A percentile compares a stretch with the other conserved stretches of the same genome.
Evolutionary conservation across 2,797 vertebrate species (phyloP).

Genomic region (Nyctalus aviator): DNA sequence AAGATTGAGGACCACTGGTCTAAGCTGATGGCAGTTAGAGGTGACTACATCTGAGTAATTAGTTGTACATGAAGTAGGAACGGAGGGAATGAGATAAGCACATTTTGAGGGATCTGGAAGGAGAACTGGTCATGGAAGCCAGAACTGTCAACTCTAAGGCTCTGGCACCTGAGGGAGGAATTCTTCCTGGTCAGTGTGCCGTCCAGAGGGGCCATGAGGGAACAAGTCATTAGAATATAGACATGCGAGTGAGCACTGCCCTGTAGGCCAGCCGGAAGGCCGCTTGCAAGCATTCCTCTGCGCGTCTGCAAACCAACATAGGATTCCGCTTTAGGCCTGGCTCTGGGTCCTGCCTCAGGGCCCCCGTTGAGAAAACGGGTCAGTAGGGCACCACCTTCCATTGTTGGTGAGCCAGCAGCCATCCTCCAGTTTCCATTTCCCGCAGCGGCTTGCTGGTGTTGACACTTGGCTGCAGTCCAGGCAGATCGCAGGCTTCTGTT

Average conservation of each 20-base stretch:
- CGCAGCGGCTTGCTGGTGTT: neutral
- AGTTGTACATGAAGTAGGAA: neutral
- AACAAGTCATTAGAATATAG: conserved; percentile 7
- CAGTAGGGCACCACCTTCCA: neutral
- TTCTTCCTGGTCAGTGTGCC: neutral
- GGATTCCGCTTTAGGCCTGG: neutral
- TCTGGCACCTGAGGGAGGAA: neutral
- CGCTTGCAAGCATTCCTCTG: neutral
- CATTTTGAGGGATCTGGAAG: neutral
- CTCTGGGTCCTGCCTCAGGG: neutral
- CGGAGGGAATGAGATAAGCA: neutral
- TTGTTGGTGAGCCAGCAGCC: neutral
- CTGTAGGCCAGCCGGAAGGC: neutral
- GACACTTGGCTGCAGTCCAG: neutral
- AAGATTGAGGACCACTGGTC: neutral
- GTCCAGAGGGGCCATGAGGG: neutral
- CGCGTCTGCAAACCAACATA: neutral
- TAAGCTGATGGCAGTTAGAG: neutral
- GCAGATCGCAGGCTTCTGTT: conserved; percentile 32
- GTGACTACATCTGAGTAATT: neutral
- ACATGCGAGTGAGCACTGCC: neutral
- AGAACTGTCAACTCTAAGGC: neutral
- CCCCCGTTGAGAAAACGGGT: neutral
- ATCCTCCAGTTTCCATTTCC: conserved; percentile 59
- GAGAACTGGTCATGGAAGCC: neutral